These are phyloP conservation scores for Chaetodon trifasciatus DNA, from an alignment of 2,797 vertebrate genomes.

Conservation along the genomic window DNA sequence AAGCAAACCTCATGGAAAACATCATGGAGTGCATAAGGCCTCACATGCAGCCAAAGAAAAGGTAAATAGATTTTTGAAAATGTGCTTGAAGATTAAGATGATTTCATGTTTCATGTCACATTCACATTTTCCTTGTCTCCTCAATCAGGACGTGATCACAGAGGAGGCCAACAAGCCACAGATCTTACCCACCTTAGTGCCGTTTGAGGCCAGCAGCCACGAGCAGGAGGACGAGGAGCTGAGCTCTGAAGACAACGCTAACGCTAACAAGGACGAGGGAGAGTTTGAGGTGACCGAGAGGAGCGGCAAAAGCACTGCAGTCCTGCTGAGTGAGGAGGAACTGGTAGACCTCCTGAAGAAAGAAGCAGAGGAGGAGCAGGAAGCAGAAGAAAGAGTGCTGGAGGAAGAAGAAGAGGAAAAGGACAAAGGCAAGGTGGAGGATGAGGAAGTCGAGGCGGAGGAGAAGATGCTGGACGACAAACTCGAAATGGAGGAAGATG, in stretches of 20 bases:
- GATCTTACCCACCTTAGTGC: slow-evolving; percentile 73
- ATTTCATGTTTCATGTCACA: background rate
- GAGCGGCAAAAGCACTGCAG: slow-evolving; percentile 64
- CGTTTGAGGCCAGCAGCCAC: slow-evolving; percentile 75
- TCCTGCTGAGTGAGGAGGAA: slow-evolving; percentile 82
- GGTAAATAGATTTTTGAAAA: slow-evolving; percentile 58
- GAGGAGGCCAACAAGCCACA: slow-evolving; percentile 68
- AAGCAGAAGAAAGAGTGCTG: slow-evolving; percentile 57
- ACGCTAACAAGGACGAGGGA: slow-evolving; percentile 46
- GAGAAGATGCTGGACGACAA: slow-evolving; percentile 31
- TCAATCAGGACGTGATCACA: slow-evolving; percentile 63
- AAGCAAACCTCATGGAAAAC: slow-evolving; percentile 79
- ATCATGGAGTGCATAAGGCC: slow-evolving; percentile 65
- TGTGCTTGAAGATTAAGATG: background rate
- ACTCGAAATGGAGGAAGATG: slow-evolving; percentile 1
- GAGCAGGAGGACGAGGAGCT: slow-evolving; percentile 77
- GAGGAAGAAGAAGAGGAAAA: slow-evolving; percentile 37
- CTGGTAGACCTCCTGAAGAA: slow-evolving; percentile 75
- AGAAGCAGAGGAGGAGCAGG: slow-evolving; percentile 69
- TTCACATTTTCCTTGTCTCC: background rate
- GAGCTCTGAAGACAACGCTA: slow-evolving; percentile 70
- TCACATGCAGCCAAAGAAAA: slow-evolving; percentile 70
- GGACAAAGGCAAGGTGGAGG: slow-evolving; percentile 21
- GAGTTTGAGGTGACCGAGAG: slow-evolving; percentile 40
- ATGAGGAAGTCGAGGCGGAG: slow-evolving; percentile 22